These are phyloP conservation scores for Hartigia nigra DNA, from an alignment of 2,888 invertebrate species.

Conservation along the genomic window DNA sequence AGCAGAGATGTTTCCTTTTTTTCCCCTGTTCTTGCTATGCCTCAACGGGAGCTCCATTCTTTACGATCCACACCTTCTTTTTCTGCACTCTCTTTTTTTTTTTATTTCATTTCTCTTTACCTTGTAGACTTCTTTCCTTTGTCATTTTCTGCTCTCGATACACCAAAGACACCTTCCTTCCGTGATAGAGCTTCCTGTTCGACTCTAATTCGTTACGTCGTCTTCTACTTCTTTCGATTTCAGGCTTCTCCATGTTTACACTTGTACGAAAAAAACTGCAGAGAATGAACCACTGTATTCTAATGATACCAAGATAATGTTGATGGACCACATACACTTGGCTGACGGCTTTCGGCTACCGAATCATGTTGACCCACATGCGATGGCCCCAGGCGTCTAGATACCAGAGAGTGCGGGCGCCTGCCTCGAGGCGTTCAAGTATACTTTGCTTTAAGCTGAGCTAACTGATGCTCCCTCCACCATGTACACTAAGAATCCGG, in stretches of 20 bases:
- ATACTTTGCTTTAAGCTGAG: background rate
- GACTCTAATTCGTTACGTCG: background rate
- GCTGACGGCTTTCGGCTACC: conserved; percentile 55
- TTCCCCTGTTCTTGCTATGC: background rate
- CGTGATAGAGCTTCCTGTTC: background rate
- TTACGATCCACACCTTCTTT: background rate
- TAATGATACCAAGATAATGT: conserved; percentile 36
- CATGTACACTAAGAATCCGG: background rate
- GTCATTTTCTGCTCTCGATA: background rate
- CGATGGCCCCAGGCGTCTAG: conserved; percentile 27
- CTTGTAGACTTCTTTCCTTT: background rate
- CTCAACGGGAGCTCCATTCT: background rate
- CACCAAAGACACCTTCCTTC: background rate
- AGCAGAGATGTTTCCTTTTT: background rate
- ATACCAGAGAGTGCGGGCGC: conserved; percentile 2
- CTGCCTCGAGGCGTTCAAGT: background rate
- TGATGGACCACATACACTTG: conserved; percentile 46
- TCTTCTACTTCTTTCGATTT: background rate
- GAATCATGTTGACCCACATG: conserved; percentile 60
- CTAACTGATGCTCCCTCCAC: background rate
- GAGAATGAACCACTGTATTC: background rate
- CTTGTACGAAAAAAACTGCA: background rate
- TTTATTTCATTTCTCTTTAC: background rate
- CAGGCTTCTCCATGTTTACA: background rate
- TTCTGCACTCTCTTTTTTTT: background rate